Conservation (phyloP, 2,888 invertebrate genomes). For the Cartodere bifasciata region DNA sequence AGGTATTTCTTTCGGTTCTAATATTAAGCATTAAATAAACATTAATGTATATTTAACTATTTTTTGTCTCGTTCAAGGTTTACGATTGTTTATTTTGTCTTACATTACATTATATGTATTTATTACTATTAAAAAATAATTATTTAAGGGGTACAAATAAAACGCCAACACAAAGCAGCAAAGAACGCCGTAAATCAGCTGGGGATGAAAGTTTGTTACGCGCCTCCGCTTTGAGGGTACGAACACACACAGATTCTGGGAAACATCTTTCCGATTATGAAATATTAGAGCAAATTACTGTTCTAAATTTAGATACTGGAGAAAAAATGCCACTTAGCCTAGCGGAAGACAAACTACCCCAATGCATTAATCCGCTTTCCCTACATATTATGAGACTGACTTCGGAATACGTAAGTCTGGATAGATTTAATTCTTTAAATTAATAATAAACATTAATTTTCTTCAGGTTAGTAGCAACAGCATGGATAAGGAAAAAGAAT, state of each 20-base stretch:
- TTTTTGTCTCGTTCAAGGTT: too few relatives aligned
- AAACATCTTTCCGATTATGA: constrained; percentile 81
- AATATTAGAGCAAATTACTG: constrained; percentile 84
- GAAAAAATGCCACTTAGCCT: constrained; percentile 89
- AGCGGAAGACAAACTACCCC: constrained; percentile 85
- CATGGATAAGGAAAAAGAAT: constrained; percentile 55
- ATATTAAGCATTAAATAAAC: too few relatives aligned
- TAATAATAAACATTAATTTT: too few relatives aligned
- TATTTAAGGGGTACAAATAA: constrained; percentile 26
- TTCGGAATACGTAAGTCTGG: constrained; percentile 83
- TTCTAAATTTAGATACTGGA: constrained; percentile 71
- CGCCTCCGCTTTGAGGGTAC: constrained; percentile 57
- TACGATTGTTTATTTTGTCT: too few relatives aligned
- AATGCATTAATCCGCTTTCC: constrained; percentile 86
- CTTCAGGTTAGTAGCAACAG: constrained; percentile 44
- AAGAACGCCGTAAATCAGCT: constrained; percentile 65
- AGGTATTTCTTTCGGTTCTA: too few relatives aligned
- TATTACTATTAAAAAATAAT: too few relatives aligned
- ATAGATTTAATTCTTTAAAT: too few relatives aligned
- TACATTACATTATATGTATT: constrained; percentile 3
- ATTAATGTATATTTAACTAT: too few relatives aligned
- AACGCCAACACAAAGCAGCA: constrained; percentile 24
- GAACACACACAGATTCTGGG: constrained; percentile 76
- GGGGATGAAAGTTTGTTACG: constrained; percentile 66
- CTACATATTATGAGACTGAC: constrained; percentile 89